Conservation (phyloP, 2,113 vertebrate species). For the Crocuta crocuta region DNA sequence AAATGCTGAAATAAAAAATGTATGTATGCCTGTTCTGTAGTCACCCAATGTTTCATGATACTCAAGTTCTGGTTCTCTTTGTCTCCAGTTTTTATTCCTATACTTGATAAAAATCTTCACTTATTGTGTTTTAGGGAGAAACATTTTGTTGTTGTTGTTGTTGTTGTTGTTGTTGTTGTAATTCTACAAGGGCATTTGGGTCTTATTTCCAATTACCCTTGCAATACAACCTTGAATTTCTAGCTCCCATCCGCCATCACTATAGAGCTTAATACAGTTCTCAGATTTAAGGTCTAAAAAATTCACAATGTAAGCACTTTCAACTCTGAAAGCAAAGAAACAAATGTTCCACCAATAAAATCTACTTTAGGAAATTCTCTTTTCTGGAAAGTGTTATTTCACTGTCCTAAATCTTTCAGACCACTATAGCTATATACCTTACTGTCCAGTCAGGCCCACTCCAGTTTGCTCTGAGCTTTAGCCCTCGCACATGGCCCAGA, state of each 20-base stretch:
- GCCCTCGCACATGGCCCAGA: background rate
- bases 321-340: slow-evolving; percentile 12
- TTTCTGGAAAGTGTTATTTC: background rate
- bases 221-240: background rate
- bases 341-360: background rate
- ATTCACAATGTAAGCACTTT: background rate
- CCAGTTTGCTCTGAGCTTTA: background rate
- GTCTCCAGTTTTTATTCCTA: background rate
- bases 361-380: background rate
- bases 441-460: background rate
- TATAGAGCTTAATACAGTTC: slow-evolving; percentile 17
- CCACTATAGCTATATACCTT: background rate
- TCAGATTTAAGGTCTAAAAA: slow-evolving; percentile 22
- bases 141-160: background rate
- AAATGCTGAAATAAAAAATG: background rate
- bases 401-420: background rate
- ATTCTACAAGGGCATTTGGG: background rate
- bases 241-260: background rate
- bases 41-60: background rate
- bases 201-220: slow-evolving; percentile 41
- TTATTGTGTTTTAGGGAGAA: background rate
- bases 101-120: background rate
- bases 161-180: background rate
- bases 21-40: background rate
- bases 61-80: background rate